Conservation (phyloP, 2,113 vertebrate species). For the Sialia sialis region DNA sequence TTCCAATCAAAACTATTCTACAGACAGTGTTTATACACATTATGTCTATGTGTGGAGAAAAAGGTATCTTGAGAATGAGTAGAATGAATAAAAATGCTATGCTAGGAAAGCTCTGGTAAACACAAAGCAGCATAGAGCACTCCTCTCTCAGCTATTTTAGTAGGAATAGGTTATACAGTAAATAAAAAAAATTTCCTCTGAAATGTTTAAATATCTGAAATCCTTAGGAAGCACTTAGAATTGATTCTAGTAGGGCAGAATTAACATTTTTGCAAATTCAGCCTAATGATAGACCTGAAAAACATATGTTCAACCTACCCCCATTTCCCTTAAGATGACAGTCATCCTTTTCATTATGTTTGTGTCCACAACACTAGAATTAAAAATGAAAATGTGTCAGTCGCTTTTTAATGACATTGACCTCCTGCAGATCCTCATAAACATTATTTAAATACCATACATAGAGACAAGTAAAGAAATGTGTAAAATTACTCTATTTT, state of each 20-base stretch:
- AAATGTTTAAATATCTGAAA: neutral
- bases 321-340: neutral
- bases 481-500: neutral
- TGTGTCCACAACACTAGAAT: neutral
- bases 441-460: neutral
- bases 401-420: neutral
- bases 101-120: neutral
- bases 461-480: neutral
- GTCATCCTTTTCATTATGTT: neutral
- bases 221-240: neutral
- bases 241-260: neutral
- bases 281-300: neutral
- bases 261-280: neutral
- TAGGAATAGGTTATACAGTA: neutral
- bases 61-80: neutral
- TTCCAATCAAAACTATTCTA: neutral
- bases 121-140: neutral
- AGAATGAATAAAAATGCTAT: neutral
- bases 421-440: neutral
- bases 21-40: neutral
- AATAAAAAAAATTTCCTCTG: neutral
- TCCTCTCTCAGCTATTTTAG: neutral
- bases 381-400: neutral
- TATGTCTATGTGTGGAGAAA: neutral
- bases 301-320: neutral